Evolutionary conservation across 1,140 invertebrate species (phyloP), one percentile per base, ranked within the genome.

Genomic region (Lamellibrachia luymesi): DNA sequence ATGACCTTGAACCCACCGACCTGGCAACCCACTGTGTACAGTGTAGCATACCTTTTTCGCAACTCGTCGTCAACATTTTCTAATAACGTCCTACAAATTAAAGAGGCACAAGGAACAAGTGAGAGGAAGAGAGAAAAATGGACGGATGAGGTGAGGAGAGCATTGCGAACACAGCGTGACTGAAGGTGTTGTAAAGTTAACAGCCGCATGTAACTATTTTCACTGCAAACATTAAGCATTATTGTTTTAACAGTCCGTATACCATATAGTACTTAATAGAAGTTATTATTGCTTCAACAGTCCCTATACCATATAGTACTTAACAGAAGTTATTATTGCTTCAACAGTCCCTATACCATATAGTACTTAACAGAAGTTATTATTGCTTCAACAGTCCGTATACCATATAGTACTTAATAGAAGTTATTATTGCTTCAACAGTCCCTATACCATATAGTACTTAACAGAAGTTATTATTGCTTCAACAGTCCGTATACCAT

Each of bases 11-110:
- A 10, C 64, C 64, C 64, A 80, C 64, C 64, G 64, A 80, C 13
- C 64, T 80, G 64, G 64, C 25, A 80, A 80, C 64, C 64, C 64
- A 80, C 50, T 80, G 92, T 50, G 64, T 80, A 93, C 90, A 27
- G 90, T 93, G 64, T 80, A 80, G 64, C 64, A 80, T 95, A 96
- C 96, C 96, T 96, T 94, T 96, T 95, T 93, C 95, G 93, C 64
- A 96, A 95, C 94, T 96, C 96, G 94, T 96, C 96, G 94, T 96
- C 95, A 92, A 96, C 96, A 94, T 95, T 96, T 94, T 96, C 95
- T 94, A 96, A 95, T 92, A 96, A 95, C 80, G 95, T 95, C 95
- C 96, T 96, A 91, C 90, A 51, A 80, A 80, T 80, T 80, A 80
- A 22, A 80, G 64, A 80, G 64, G 64, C 64, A 80, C 64, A 80